Evolutionary conservation across 2,113 vertebrate genomes (phyloP), one percentile per base, ranked within the genome.

Genomic region (Scopus umbretta): DNA sequence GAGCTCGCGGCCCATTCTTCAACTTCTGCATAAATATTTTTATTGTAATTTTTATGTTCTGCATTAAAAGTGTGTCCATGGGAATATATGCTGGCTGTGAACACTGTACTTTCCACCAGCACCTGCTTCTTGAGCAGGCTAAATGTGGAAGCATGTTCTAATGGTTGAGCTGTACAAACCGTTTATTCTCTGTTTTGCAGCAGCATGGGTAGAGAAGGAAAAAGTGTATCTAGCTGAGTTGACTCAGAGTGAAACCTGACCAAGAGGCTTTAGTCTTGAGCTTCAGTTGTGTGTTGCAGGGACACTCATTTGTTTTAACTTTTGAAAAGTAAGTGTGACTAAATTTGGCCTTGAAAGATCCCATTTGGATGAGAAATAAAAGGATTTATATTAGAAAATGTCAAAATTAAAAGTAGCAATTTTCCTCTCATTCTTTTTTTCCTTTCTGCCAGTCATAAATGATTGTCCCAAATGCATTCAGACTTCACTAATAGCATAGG

Each of bases 21-120:
- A 92, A 61, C 47, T 93, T 90, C 58, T 80, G 38, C 90, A 88
- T 83, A 96, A 93, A 93, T 92, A 86, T 62, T 91, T 94, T 70
- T 66, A 86, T 74, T 86, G 23, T 43, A 19, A 38, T 81, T 92
- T 90, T 91, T 65, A 82, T 83, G 38, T 80, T 80, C 81, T 79
- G 43, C 62, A 49, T 94, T 82, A 79, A 79, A 90, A 70, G 45
- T n/a, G 49, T 87, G 27, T 67, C 75, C 2, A 1, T 92, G 67
- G 59, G 55, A 79, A 86, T 1, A 2, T 11, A n/a, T 96, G 74
- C 53, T 88, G 55, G 20, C 86, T 93, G 74, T 73, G 80, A 92
- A 66, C 23, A 1, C 50, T 40, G 7, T 73, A 8, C 59, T 65
- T 94, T 34, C 75, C 55, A 78, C 55, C 32, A 80, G 58, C 79